Evolutionary conservation across 2,113 vertebrate genomes (phyloP), one percentile per base, ranked within the genome.

Genomic region (Alaudala cheleensis): DNA sequence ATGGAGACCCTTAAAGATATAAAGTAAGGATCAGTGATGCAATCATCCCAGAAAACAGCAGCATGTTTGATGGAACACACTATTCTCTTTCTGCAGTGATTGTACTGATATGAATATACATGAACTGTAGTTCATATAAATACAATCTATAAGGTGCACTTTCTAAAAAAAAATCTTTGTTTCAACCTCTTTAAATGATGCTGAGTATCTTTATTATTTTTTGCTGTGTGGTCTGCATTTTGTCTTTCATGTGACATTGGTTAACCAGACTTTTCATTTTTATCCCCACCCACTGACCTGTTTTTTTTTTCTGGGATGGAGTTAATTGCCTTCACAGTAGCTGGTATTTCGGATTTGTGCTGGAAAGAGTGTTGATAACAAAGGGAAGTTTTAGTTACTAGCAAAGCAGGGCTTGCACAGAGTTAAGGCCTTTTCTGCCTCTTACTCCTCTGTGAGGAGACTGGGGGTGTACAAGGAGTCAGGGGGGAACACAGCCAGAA

Each of bases 381-480:
- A 9, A 40, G 11, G 9, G 5, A 40, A 21, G 11, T 24, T 87
- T 69, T 22, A 1, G 1, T 5, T 56, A 29, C 2, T 73, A n/a
- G 18, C 7, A 51, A 26, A 70, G n/a, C 4, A 47, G 29, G 1
- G 4, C 12, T 87, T 28, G 23, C 29, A 18, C 18, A 49, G 39
- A 9, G 3, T 14, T 6, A 34, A 70, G 5, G 10, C 0, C 14
- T 73, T 57, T 50, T 39, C 14, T 39, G 7, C 28, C 31, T 28
- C 53, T 89, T 31, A n/a, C 3, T 11, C 33, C 47, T 26, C 39
- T 14, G 24, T 0, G 5, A 61, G 23, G 0, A 34, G 13, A 6
- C 4, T 76, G 25, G 4, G 10, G 6, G 1, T 70, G 3, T 40
- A 61, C 23, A 78, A 60, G 8, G 3, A 26, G 8, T 0, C 77